These are phyloP conservation scores for Cryptoleucopteryx plumbea DNA, from an alignment of 2,113 vertebrate species.

Conservation along the genomic window DNA sequence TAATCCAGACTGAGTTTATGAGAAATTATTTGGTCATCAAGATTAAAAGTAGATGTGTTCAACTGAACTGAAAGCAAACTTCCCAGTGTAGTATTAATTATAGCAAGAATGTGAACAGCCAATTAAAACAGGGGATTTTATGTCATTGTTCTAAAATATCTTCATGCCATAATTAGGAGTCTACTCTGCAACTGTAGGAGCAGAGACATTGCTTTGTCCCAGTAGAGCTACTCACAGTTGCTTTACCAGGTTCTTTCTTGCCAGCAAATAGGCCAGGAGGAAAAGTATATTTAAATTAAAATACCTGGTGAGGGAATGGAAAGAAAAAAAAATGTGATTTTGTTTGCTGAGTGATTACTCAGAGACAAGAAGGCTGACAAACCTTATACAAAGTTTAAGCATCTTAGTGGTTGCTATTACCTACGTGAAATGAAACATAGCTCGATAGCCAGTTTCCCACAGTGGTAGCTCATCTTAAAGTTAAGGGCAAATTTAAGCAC, in stretches of 20 bases:
- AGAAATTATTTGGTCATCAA: conserved; percentile 54
- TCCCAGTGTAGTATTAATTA: conserved; percentile 38
- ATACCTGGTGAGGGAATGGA: background rate
- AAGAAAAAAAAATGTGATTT: background rate
- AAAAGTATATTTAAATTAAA: background rate
- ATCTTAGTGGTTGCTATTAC: background rate
- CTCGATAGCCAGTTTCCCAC: background rate
- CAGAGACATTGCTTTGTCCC: background rate
- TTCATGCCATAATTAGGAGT: conserved; percentile 42
- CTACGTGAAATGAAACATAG: background rate
- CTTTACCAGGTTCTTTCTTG: background rate
- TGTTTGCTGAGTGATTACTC: background rate
- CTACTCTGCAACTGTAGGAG: background rate
- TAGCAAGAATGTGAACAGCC: conserved; percentile 25
- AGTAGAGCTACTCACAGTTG: conserved; percentile 17
- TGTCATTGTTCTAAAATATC: conserved; percentile 53
- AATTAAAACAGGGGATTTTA: conserved; percentile 32
- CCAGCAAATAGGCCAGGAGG: background rate
- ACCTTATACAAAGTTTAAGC: background rate
- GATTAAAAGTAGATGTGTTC: conserved; percentile 60
- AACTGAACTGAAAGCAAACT: conserved; percentile 49
- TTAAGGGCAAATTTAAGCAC: background rate
- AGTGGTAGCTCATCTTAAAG: background rate
- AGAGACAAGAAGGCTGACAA: background rate
- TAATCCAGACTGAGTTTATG: conserved; percentile 41